Percentiles rank a stretch among this genome's conserved stretches.
These are phyloP conservation scores for Circaetus cinerascens DNA, from an alignment of 2,113 vertebrate genomes.

Conservation along the genomic window DNA sequence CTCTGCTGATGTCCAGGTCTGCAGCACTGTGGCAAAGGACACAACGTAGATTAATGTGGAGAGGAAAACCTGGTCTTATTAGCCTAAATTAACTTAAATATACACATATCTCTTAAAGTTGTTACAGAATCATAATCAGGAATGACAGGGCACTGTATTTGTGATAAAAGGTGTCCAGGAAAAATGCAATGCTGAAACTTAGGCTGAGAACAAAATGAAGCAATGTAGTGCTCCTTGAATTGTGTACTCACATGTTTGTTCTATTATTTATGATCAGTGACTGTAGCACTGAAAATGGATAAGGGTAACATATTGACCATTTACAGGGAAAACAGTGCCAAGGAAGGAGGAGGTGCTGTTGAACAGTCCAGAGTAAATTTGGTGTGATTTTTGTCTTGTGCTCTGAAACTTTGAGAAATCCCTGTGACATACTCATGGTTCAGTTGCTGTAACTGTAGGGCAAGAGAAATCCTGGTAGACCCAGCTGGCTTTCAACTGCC, in stretches of 20 bases:
- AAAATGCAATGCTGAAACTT: not conserved
- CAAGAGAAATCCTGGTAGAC: not conserved
- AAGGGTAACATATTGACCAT: not conserved
- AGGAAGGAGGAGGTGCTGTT: not conserved
- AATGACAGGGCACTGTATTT: not conserved
- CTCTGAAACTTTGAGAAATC: not conserved
- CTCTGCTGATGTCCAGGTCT: not conserved
- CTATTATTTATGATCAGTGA: not conserved
- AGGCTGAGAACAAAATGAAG: not conserved
- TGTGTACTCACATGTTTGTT: fast-evolving
- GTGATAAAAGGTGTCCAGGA: not conserved
- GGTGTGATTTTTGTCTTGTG: not conserved
- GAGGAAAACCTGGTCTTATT: not conserved
- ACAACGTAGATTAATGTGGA: fast-evolving
- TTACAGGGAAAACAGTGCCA: not conserved
- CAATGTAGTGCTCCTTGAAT: not conserved
- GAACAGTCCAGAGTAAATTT: not conserved
- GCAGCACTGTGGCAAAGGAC: not conserved
- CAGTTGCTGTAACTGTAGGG: not conserved
- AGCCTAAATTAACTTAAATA: not conserved
- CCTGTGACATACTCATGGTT: fast-evolving
- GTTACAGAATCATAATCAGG: not conserved
- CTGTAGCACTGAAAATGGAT: not conserved
- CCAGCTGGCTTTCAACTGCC: not conserved
- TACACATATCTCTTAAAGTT: not conserved